These are phyloP conservation scores for Mastomys coucha DNA, from an alignment of 2,113 vertebrate species.

Conservation along the genomic window DNA sequence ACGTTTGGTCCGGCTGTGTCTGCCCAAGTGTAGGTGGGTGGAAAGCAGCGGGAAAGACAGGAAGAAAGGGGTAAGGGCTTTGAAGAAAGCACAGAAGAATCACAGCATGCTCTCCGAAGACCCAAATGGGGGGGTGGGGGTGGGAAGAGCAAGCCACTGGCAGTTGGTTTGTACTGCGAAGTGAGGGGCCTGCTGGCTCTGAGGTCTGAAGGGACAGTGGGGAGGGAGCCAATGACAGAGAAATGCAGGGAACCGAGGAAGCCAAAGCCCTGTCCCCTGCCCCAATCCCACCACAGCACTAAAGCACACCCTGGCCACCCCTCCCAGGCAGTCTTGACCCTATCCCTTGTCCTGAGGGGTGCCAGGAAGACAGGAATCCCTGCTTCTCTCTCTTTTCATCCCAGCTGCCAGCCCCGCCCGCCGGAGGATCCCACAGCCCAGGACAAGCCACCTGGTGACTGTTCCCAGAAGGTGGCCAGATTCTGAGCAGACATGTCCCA, in stretches of 20 bases:
- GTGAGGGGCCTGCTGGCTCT: background rate
- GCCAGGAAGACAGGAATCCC: background rate
- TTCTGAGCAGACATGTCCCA: constrained; percentile 68
- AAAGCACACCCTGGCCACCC: background rate
- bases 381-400: background rate
- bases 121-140: background rate
- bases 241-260: background rate
- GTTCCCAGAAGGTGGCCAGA: constrained; percentile 63
- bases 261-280: background rate
- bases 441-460: constrained; percentile 20
- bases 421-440: background rate
- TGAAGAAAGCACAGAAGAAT: background rate
- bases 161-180: background rate
- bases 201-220: background rate
- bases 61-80: background rate
- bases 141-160: background rate
- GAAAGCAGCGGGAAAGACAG: background rate
- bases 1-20: background rate
- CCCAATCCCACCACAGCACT: background rate
- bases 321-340: background rate
- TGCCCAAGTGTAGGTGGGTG: background rate
- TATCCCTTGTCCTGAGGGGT: background rate
- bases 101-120: background rate
- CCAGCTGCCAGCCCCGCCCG: constrained; percentile 21
- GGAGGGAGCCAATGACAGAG: background rate